Conservation (phyloP, 1,140 invertebrate species). For the Hyles euphorbiae region DNA sequence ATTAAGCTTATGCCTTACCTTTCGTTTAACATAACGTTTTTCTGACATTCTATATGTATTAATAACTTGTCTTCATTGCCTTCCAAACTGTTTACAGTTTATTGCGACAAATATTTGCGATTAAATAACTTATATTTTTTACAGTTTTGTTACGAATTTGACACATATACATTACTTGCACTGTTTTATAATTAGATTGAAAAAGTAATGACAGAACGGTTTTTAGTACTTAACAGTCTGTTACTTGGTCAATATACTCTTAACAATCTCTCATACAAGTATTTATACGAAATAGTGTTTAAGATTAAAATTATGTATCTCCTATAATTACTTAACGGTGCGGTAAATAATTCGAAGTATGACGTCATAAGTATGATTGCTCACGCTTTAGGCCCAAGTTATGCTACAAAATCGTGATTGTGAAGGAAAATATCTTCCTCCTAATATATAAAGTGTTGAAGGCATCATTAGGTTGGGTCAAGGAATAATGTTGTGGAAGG, state of each 20-base stretch:
- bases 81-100: no score
- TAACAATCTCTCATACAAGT: neutral
- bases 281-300: neutral
- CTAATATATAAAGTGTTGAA: constrained; percentile 23
- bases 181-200: no score
- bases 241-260: neutral
- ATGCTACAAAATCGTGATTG: constrained; percentile 57
- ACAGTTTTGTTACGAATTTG: no score
- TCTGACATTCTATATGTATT: no score
- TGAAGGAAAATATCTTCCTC: constrained; percentile 34
- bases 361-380: constrained; percentile 41
- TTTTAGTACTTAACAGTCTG: neutral
- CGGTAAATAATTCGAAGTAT: constrained; percentile 11
- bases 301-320: neutral
- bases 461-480: neutral
- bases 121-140: no score
- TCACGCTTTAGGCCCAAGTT: constrained; percentile 20
- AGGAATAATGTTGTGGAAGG: neutral
- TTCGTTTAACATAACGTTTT: no score
- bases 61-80: no score
- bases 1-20: no score
- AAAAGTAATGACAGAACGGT: neutral
- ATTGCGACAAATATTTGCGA: no score
- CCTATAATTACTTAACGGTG: constrained; percentile 10
- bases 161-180: no score